These are phyloP conservation scores for Acromyrmex heyeri DNA, from an alignment of 1,140 invertebrate genomes.

Conservation along the genomic window DNA sequence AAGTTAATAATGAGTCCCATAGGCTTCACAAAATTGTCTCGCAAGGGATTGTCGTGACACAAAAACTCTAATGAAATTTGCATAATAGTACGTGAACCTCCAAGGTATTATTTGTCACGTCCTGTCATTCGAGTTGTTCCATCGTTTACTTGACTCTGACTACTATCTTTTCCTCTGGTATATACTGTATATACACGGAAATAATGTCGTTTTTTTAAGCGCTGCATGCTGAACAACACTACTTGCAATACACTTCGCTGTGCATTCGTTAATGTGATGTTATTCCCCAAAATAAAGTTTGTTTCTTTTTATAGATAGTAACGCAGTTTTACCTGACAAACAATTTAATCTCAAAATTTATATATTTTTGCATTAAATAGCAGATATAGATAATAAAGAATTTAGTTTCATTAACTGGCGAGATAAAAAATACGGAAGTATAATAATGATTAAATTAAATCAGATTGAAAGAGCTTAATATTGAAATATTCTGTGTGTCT, in stretches of 20 bases:
- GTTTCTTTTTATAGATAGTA: not conserved
- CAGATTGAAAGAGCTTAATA: not conserved
- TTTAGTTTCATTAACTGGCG: not conserved
- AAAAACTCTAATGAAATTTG: conserved; percentile 79
- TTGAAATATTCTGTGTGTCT: not conserved
- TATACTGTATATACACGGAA: not conserved
- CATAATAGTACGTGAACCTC: conserved; percentile 74
- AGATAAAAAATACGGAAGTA: not conserved
- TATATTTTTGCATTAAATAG: not conserved
- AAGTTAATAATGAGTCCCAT: conserved; percentile 69
- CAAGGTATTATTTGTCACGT: conserved; percentile 73
- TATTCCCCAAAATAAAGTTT: not conserved
- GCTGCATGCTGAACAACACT: not conserved
- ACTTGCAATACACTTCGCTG: not conserved
- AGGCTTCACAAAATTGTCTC: conserved; percentile 30
- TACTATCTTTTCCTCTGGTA: not conserved
- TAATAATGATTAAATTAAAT: not conserved
- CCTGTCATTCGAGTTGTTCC: conserved; percentile 65
- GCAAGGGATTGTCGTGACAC: conserved; percentile 47
- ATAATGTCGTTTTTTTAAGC: not conserved
- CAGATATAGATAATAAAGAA: not conserved
- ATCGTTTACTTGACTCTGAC: conserved; percentile 61
- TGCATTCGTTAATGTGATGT: not conserved
- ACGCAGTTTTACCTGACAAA: not conserved
- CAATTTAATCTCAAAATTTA: not conserved